Evolutionary conservation across 2,113 vertebrate species (phyloP).

Genomic region (Himantopus leucocephalus): DNA sequence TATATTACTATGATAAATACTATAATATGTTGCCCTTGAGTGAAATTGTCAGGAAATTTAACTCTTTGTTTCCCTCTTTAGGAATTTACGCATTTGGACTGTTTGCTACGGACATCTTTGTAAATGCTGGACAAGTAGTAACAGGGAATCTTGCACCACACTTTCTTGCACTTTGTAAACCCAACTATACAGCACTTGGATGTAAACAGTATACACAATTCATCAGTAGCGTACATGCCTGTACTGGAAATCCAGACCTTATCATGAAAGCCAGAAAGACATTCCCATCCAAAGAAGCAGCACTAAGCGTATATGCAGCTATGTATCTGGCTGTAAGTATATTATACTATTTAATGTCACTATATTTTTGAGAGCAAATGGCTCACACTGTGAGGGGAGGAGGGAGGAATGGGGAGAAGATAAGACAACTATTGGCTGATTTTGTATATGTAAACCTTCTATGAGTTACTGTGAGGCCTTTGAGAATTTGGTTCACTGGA

Average conservation of each 20-base stretch:
- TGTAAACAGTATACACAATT: conserved; percentile 94
- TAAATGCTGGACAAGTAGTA: conserved; percentile 97
- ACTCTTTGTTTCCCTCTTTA: conserved; percentile 69
- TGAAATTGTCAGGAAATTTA: neutral
- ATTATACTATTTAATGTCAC: neutral
- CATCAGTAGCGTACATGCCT: conserved; percentile 92
- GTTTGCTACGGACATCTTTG: conserved; percentile 98
- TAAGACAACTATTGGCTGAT: neutral
- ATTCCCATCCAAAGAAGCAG: conserved; percentile 98
- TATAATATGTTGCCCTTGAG: neutral
- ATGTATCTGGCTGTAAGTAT: conserved; percentile 94
- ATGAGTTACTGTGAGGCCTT: neutral
- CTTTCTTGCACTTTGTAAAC: conserved; percentile 96
- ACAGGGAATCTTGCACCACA: conserved; percentile 96
- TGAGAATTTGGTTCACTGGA: neutral
- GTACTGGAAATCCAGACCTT: conserved; percentile 92
- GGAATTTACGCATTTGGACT: conserved; percentile 97
- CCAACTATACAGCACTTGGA: conserved; percentile 95
- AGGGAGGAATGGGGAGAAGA: neutral
- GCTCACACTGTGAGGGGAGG: neutral
- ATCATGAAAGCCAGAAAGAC: conserved; percentile 92
- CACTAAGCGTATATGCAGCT: conserved; percentile 91
- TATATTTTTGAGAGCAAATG: neutral
- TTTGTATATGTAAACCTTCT: neutral
- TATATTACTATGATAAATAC: neutral